Evolutionary conservation across 2,797 vertebrate species (phyloP), one percentile per base, ranked within the genome.

Genomic region (Remorina albescens): DNA sequence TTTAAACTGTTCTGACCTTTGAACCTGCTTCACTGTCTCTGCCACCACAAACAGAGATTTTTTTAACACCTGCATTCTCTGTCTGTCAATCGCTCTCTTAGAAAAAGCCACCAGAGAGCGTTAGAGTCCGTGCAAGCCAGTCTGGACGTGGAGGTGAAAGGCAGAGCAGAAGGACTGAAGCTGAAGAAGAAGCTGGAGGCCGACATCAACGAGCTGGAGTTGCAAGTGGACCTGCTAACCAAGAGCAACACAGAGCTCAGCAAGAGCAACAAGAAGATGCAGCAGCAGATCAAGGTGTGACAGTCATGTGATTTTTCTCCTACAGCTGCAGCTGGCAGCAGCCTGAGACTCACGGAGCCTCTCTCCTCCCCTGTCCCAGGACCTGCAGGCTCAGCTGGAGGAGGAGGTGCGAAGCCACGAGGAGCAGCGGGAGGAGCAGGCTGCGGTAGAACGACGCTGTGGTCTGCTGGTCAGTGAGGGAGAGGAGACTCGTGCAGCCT

Each of bases 141-240:
- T 60, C 84, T 96, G 76, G 95, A 96, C 5, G 92, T 93, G 32
- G 95, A 96, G 89, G 80, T 95, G 60, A 96, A 94, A 59, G 94
- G 92, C 41, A 87, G 92, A 9, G 81, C 82, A 0, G 95, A 96
- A 77, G 94, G 86, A 0, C 81, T 87, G 51, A 94, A 94, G 81
- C 71, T 95, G 47, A 96, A 94, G 88, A 96, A 96, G 90, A 96
- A 96, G 46, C 90, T 95, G 84, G 95, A 96, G 87, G 84, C 79
- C 0, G 95, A 96, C 73, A 41, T 94, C 16, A 91, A 81, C 2
- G 95, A 96, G 62, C 88, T 95, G 93, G 95, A 96, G 89, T 80
- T 95, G 50, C 95, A 96, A 83, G 81, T 93, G 65, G 95, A 95
- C 64, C 85, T 93, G 69, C 85, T 93, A 42, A 95, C 87, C 81